phyloP scores from a whole-genome alignment of 2,113 vertebrate genomes.

The Pardalotus punctatus region DNA sequence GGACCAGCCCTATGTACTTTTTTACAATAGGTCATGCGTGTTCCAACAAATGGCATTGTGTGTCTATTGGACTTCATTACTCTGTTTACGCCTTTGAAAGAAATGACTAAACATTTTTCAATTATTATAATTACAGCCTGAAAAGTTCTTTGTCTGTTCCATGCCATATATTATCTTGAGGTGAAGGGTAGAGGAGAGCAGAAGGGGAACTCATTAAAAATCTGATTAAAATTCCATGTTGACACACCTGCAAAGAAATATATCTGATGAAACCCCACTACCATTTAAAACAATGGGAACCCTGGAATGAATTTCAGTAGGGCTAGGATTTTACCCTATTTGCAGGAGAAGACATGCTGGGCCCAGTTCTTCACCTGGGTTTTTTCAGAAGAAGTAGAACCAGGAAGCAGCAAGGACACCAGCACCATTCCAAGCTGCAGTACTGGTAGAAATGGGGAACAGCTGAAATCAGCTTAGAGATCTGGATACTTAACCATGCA shows the following conservation, averaged over 20 bases:
- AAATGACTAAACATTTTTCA: slow-evolving; percentile 41
- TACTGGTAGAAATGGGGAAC: background rate
- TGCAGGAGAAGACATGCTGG: background rate
- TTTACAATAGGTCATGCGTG: slow-evolving; percentile 31
- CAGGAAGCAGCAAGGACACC: background rate
- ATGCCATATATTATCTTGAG: slow-evolving; percentile 16
- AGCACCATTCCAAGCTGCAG: background rate
- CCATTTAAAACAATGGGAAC: background rate
- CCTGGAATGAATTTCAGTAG: background rate
- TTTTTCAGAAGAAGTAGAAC: background rate
- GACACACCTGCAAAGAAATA: slow-evolving; percentile 32
- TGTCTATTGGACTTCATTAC: slow-evolving; percentile 18
- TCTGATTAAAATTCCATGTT: slow-evolving; percentile 52
- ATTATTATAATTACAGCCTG: slow-evolving; percentile 36
- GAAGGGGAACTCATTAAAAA: slow-evolving; percentile 49
- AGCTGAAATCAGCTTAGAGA: background rate
- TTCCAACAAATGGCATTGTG: slow-evolving; percentile 59
- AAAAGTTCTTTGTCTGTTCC: slow-evolving; percentile 42
- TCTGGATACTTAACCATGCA: background rate
- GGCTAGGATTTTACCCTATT: background rate
- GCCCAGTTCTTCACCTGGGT: background rate
- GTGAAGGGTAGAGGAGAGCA: slow-evolving; percentile 46
- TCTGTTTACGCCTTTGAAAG: slow-evolving; percentile 53
- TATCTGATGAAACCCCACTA: background rate
- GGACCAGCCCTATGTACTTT: slow-evolving; percentile 51